Percentiles rank a stretch among this genome's conserved stretches.
Evolutionary conservation across 2,113 vertebrate species (phyloP).

Genomic region (Trachemys scripta): DNA sequence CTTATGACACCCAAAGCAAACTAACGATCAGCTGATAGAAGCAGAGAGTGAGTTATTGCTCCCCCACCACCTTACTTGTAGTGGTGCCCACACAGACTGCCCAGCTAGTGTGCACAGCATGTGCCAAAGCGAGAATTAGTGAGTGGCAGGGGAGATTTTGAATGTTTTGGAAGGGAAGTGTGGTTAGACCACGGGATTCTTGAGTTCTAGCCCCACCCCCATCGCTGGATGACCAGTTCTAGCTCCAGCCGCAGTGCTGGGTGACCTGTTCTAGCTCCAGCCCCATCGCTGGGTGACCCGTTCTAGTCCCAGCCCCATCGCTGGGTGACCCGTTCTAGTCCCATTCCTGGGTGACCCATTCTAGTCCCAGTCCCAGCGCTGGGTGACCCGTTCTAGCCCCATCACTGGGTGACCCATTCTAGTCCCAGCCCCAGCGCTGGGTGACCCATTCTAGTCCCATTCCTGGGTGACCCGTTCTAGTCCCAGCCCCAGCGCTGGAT

Average conservation of each 20-base stretch:
- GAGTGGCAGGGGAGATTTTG: not conserved
- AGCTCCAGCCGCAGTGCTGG: rapidly evolving
- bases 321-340: rapidly evolving
- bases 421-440: rapidly evolving
- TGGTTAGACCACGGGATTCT: not conserved
- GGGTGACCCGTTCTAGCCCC: no score
- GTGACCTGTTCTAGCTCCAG: not conserved
- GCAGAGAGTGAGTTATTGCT: not conserved
- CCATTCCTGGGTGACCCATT: rapidly evolving
- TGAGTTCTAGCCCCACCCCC: not conserved
- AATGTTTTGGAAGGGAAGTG: not conserved
- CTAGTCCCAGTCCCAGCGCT: not conserved
- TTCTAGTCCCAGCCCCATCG: no score
- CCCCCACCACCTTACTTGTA: rapidly evolving
- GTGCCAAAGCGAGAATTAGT: rapidly evolving
- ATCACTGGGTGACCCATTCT: rapidly evolving
- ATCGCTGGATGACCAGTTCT: rapidly evolving
- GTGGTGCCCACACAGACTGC: not conserved
- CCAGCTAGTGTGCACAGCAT: rapidly evolving
- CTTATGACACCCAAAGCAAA: rapidly evolving
- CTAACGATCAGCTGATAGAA: rapidly evolving
- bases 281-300: not conserved
- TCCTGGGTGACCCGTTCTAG: rapidly evolving
- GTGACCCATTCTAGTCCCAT: no score
- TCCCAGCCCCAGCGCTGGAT: no score